These are phyloP conservation scores for Borostomias antarcticus DNA, from an alignment of 2,797 vertebrate genomes.

Conservation along the genomic window DNA sequence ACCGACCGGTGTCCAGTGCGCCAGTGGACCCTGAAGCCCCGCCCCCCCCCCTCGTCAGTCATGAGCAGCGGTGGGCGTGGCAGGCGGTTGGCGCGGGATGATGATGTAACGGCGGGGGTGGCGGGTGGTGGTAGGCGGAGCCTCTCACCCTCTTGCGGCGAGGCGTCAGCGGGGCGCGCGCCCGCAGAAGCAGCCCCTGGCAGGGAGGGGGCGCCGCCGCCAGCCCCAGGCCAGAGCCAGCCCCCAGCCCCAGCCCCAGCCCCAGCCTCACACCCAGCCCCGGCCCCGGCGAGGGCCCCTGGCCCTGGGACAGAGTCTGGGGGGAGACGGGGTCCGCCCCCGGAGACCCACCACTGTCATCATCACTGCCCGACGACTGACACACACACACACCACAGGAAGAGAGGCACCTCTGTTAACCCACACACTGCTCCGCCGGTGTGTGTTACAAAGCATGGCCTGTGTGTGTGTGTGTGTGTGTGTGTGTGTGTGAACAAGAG, in stretches of 20 bases:
- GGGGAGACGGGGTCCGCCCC: background rate
- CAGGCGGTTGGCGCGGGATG: background rate
- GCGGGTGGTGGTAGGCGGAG: constrained; percentile 58
- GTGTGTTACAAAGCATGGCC: background rate
- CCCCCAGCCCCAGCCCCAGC: constrained; percentile 65
- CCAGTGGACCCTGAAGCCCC: background rate
- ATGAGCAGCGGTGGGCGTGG: constrained; percentile 11
- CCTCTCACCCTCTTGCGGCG: constrained; percentile 82
- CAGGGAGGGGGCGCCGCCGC: constrained; percentile 67
- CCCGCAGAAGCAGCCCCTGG: constrained; percentile 57
- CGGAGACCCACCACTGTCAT: constrained; percentile 61
- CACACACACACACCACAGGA: constrained; percentile 40
- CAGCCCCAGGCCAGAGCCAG: constrained; percentile 67
- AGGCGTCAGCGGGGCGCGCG: constrained; percentile 53
- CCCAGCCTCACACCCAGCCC: constrained; percentile 61
- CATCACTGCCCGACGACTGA: constrained; percentile 79
- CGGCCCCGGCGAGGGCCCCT: constrained; percentile 65
- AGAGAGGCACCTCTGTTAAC: constrained; percentile 38
- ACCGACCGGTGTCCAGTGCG: too few relatives aligned
- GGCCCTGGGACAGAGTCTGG: constrained; percentile 32
- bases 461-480: background rate
- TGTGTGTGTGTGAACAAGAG: background rate
- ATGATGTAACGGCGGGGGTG: constrained; percentile 37
- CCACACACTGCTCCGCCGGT: constrained; percentile 2
- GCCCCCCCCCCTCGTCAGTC: background rate